Evolutionary conservation across 2,888 invertebrate genomes (phyloP).

Genomic region (Amphipoea oculea): DNA sequence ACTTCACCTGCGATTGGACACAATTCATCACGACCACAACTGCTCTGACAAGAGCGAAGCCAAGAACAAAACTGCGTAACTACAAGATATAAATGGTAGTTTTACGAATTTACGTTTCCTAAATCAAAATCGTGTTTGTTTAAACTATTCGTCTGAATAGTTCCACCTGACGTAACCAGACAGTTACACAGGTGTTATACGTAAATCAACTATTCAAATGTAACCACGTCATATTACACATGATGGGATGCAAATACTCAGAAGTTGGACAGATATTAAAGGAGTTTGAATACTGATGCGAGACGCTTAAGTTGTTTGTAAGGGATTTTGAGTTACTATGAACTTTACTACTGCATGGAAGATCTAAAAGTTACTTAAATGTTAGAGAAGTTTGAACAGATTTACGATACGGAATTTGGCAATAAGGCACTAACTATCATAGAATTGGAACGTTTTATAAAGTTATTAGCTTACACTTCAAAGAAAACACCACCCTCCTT

Average conservation of each 20-base stretch:
- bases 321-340: neutral
- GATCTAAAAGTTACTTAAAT: neutral
- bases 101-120: too few relatives aligned
- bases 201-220: slow-evolving; percentile 28
- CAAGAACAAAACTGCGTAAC: too few relatives aligned
- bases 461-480: too few relatives aligned
- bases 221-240: neutral
- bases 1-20: too few relatives aligned
- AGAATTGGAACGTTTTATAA: neutral
- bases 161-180: neutral
- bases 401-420: too few relatives aligned
- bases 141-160: neutral
- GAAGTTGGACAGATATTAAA: slow-evolving; percentile 38
- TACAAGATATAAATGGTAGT: neutral
- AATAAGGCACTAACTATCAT: neutral
- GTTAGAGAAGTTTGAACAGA: neutral
- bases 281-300: slow-evolving; percentile 22
- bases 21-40: too few relatives aligned
- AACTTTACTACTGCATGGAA: slow-evolving; percentile 2
- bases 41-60: too few relatives aligned
- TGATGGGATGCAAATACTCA: slow-evolving; percentile 30
- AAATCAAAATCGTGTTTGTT: too few relatives aligned
- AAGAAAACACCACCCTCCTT: too few relatives aligned
- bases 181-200: neutral
- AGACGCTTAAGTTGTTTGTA: slow-evolving; percentile 20